Conservation (phyloP, 2,888 invertebrate genomes). For the Lampropteryx suffumata region DNA sequence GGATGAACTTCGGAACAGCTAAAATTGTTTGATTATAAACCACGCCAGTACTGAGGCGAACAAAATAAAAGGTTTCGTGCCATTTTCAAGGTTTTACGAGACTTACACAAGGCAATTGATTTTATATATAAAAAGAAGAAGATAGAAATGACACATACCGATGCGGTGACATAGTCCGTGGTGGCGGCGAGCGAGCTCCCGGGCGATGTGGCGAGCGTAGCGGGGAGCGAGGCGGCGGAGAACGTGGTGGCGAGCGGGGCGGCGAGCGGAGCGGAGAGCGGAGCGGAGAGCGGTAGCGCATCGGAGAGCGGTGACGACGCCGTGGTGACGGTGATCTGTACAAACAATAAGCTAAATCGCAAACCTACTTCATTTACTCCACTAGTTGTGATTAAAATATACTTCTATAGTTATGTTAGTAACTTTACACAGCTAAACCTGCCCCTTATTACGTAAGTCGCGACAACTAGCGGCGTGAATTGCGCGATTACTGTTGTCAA, state of each 20-base stretch:
- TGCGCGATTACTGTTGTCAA: no score
- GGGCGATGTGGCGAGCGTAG: conserved; percentile 51
- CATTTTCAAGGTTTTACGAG: background rate
- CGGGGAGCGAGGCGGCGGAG: conserved; percentile 44
- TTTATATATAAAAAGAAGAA: background rate
- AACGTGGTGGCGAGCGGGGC: conserved; percentile 44
- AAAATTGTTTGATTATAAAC: no score
- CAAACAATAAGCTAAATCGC: background rate
- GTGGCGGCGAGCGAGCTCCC: conserved; percentile 47
- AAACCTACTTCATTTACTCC: no score
- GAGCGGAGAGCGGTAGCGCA: conserved; percentile 69
- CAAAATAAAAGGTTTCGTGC: no score
- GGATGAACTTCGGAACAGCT: no score
- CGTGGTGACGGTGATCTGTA: conserved; percentile 74
- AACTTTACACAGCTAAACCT: no score
- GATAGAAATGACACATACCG: conserved; percentile 44
- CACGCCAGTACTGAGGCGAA: no score
- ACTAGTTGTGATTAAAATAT: no score
- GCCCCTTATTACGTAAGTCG: no score
- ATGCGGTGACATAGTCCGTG: conserved; percentile 61
- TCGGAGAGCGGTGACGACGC: conserved; percentile 71
- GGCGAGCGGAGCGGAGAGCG: conserved; percentile 48
- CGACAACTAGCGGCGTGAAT: no score
- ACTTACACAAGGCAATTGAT: no score
- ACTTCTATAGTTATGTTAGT: no score